Conservation (phyloP, 2,797 vertebrate genomes). For the Clarias pachynema region DNA sequence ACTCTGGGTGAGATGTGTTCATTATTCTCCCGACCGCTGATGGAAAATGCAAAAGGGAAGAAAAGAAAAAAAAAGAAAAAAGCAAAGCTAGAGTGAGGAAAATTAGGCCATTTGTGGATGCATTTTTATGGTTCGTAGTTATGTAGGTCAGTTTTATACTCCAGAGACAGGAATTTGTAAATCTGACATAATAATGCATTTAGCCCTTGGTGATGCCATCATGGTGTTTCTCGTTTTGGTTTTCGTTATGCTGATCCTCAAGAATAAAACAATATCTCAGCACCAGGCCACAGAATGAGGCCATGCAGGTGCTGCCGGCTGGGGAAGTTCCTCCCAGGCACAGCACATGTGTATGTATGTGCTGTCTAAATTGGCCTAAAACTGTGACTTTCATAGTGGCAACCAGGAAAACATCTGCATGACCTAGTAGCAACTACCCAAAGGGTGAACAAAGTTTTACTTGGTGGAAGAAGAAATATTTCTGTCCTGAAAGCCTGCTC, state of each 20-base stretch:
- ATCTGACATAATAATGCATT: slow-evolving; percentile 83
- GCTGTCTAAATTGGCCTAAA: slow-evolving; percentile 3
- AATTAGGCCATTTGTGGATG: slow-evolving; percentile 68
- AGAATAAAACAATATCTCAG: slow-evolving; percentile 55
- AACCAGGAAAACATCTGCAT: slow-evolving; percentile 30
- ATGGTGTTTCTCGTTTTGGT: slow-evolving; percentile 58
- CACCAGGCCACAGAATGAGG: slow-evolving; percentile 54
- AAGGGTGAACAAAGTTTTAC: slow-evolving; percentile 20
- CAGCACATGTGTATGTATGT: slow-evolving; percentile 10
- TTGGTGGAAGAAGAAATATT: slow-evolving; percentile 10
- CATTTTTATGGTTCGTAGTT: slow-evolving; percentile 75
- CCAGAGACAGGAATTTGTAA: slow-evolving; percentile 78
- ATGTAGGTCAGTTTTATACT: slow-evolving; percentile 73
- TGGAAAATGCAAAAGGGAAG: slow-evolving; percentile 32
- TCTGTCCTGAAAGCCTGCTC: background rate
- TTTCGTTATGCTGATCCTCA: slow-evolving; percentile 57
- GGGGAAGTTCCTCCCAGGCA: slow-evolving; percentile 38
- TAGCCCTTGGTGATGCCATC: slow-evolving; percentile 76
- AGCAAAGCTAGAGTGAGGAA: slow-evolving; percentile 44
- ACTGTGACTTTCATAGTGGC: slow-evolving; percentile 4
- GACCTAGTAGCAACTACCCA: slow-evolving; percentile 19
- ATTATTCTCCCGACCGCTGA: slow-evolving; percentile 58
- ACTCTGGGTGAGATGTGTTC: slow-evolving; percentile 71
- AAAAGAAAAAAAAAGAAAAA: background rate
- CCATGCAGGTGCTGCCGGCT: slow-evolving; percentile 53